Percentiles rank a stretch among this genome's conserved stretches.
Conservation (phyloP, 30 jellyfish, hydroid and myxozoan species). For the Aurelia sp. region DNA sequence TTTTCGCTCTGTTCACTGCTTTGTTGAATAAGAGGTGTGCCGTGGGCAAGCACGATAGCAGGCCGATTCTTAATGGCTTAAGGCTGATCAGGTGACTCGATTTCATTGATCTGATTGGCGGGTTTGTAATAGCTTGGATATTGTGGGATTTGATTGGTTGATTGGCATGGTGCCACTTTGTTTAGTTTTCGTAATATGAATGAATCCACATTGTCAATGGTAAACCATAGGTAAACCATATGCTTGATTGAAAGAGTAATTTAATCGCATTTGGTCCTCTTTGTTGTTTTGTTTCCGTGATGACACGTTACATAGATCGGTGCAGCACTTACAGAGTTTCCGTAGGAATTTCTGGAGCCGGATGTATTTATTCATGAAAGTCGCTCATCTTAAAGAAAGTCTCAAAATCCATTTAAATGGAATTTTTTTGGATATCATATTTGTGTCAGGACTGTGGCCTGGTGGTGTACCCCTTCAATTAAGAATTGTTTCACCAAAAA, state of each 20-base stretch:
- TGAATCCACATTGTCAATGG: constrained; percentile 28
- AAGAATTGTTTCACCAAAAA: no score
- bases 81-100: background rate
- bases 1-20: constrained; percentile 24
- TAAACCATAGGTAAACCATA: constrained; percentile 33
- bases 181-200: constrained; percentile 11
- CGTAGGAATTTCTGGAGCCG: no score
- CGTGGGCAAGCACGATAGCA: constrained; percentile 51
- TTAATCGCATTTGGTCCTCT: no score
- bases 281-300: no score
- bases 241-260: background rate
- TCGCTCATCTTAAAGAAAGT: no score
- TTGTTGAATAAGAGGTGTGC: constrained; percentile 81
- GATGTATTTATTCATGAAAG: no score
- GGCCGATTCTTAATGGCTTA: constrained; percentile 6
- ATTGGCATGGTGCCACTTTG: constrained; percentile 30
- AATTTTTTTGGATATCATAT: no score
- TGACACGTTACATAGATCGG: no score
- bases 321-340: no score
- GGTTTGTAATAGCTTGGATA: background rate
- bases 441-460: no score
- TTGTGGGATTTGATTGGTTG: constrained; percentile 32
- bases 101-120: constrained; percentile 33
- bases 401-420: no score
- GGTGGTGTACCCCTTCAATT: no score